phyloP scores from a whole-genome alignment of 2,797 vertebrate species.

The Balearica regulorum region DNA sequence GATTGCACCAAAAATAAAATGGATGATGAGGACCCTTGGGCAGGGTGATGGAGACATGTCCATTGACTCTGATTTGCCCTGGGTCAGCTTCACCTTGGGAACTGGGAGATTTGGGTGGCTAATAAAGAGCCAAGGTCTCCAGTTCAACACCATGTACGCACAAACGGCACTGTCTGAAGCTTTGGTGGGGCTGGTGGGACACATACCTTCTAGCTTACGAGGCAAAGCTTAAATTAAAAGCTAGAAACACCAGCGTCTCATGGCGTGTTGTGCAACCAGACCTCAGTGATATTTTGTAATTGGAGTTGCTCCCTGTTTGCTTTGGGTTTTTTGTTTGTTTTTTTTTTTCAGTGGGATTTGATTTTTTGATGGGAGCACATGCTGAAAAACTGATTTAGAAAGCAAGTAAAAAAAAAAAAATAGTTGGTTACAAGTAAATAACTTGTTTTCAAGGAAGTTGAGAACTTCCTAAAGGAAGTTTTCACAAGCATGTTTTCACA shows the following conservation, averaged over 20 bases:
- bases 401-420: not conserved
- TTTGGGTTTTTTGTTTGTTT: not conserved
- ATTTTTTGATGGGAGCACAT: rapidly evolving
- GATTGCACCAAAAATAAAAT: not conserved
- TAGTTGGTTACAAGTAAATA: not conserved
- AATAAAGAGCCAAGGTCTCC: not conserved
- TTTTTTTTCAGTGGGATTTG: not conserved
- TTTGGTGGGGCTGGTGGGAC: not conserved
- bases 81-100: not conserved
- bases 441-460: not conserved
- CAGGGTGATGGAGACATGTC: not conserved
- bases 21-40: not conserved
- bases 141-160: not conserved
- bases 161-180: not conserved
- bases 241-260: not conserved
- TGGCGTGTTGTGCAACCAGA: not conserved
- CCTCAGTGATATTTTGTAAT: slow-evolving; percentile 17
- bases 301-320: not conserved
- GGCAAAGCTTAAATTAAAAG: not conserved
- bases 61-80: rapidly evolving
- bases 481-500: not conserved
- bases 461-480: not conserved
- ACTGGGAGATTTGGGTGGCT: not conserved
- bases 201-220: not conserved
- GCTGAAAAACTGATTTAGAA: not conserved